Evolutionary conservation across 2,888 invertebrate genomes (phyloP).

Genomic region (Petrolisthes cinctipes): DNA sequence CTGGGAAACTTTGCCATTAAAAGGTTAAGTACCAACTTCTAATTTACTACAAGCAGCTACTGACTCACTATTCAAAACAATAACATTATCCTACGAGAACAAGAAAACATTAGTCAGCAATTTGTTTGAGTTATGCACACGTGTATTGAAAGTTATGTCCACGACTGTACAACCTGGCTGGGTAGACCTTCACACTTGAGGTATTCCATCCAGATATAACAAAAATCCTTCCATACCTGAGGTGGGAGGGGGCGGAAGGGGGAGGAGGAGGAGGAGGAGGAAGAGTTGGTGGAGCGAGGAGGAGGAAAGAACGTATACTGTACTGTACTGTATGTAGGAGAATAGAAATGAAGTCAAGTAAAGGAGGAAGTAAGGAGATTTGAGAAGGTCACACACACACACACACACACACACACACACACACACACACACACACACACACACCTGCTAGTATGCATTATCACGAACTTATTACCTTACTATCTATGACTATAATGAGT

Average conservation of each 20-base stretch:
- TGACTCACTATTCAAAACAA: no score
- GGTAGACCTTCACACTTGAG: no score
- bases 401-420: constrained; percentile 26
- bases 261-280: background rate
- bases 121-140: no score
- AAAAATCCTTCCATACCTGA: background rate
- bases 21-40: no score
- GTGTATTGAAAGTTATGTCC: no score
- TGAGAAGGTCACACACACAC: constrained; percentile 8
- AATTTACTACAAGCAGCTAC: no score
- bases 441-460: background rate
- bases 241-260: background rate
- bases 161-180: no score
- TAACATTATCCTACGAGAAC: no score
- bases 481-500: no score
- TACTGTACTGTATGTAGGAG: background rate
- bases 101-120: no score
- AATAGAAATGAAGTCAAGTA: background rate
- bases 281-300: background rate
- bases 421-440: constrained; percentile 26
- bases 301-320: background rate
- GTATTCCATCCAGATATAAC: no score
- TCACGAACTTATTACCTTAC: background rate
- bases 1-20: no score
- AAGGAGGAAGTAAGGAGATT: background rate